phyloP scores from a whole-genome alignment of 1,140 invertebrate genomes.

The Pinna nobilis region DNA sequence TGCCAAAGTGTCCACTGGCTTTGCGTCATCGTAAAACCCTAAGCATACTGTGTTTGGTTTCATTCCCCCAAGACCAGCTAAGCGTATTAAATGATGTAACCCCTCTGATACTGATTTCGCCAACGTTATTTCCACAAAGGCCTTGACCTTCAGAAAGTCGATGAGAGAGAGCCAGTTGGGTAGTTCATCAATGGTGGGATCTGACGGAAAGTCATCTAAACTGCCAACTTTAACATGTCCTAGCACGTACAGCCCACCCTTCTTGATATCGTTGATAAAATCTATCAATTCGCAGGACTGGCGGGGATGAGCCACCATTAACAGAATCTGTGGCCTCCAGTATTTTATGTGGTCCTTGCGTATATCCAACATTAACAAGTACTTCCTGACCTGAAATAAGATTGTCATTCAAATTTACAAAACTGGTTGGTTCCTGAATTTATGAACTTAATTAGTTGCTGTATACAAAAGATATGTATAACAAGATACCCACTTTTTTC shows the following conservation, averaged over 20 bases:
- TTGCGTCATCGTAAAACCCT: conserved; percentile 83
- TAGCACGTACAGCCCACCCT: conserved; percentile 96
- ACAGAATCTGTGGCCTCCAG: conserved; percentile 97
- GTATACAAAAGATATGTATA: no score
- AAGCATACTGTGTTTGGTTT: conserved; percentile 95
- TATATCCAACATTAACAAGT: conserved; percentile 94
- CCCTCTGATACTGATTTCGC: conserved; percentile 90
- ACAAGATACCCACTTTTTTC: no score
- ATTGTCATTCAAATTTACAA: no score
- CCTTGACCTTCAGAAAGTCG: conserved; percentile 94
- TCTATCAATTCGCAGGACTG: conserved; percentile 92
- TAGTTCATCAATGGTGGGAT: conserved; percentile 80
- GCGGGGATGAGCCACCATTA: conserved; percentile 94
- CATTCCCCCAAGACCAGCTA: conserved; percentile 98
- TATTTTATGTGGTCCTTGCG: conserved; percentile 99
- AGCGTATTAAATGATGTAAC: conserved; percentile 91
- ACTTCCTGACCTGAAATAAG: conserved; percentile 88
- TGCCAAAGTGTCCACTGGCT: conserved; percentile 58
- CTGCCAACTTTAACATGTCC: conserved; percentile 88
- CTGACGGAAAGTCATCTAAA: conserved; percentile 57
- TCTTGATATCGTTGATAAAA: conserved; percentile 99
- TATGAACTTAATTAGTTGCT: no score
- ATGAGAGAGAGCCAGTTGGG: conserved; percentile 91
- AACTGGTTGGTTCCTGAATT: no score
- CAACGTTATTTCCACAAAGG: conserved; percentile 96